phyloP scores from a whole-genome alignment of 2,888 invertebrate genomes.

The Ariolimax columbianus region DNA sequence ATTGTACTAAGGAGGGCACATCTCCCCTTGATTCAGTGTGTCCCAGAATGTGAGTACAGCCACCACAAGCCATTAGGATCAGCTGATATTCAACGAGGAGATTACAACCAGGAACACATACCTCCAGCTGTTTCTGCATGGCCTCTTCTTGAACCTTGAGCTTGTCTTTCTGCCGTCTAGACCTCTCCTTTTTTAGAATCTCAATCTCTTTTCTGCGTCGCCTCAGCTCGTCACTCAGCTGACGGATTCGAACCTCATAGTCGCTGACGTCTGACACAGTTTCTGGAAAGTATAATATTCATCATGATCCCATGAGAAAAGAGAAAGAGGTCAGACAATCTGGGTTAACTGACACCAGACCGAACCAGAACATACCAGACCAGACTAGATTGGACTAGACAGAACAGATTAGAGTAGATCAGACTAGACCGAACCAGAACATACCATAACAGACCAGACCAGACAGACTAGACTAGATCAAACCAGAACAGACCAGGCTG shows the following conservation, averaged over 20 bases:
- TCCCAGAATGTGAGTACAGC: too few species aligned
- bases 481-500: too few species aligned
- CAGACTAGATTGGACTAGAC: too few species aligned
- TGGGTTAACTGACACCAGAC: background rate
- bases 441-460: too few species aligned
- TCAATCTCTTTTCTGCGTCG: constrained; percentile 80
- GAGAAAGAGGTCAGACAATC: too few species aligned
- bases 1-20: too few species aligned
- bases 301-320: too few species aligned
- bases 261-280: constrained; percentile 81
- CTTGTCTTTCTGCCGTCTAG: constrained; percentile 79
- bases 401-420: too few species aligned
- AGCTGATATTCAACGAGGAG: background rate
- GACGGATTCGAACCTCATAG: constrained; percentile 80
- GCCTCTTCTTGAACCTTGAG: constrained; percentile 80
- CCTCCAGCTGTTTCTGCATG: constrained; percentile 81
- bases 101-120: constrained; percentile 58
- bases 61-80: background rate
- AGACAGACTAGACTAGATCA: too few species aligned
- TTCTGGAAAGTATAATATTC: constrained; percentile 66
- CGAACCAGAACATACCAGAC: too few species aligned
- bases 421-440: too few species aligned
- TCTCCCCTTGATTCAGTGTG: too few species aligned
- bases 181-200: constrained; percentile 79
- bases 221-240: constrained; percentile 80